Evolutionary conservation across 2,888 invertebrate genomes (phyloP).

Genomic region (Cephus nigrinus): DNA sequence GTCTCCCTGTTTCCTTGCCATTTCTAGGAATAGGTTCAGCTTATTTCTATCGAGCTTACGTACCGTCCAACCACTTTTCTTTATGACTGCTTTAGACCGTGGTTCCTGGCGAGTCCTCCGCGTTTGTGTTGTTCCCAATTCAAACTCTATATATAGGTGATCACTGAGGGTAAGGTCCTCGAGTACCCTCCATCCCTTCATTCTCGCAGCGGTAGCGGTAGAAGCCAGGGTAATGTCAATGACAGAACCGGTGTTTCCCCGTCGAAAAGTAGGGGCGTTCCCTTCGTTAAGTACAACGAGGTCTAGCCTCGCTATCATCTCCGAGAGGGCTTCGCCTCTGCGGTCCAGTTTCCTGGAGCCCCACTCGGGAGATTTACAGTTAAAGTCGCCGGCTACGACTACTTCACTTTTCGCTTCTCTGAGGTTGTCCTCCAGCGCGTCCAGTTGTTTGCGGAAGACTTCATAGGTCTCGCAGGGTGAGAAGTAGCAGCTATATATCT

Average conservation of each 20-base stretch:
- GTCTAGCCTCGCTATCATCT: slow-evolving; percentile 8
- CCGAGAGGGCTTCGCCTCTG: slow-evolving; percentile 19
- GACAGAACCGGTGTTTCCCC: slow-evolving; percentile 12
- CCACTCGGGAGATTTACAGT: slow-evolving; percentile 23
- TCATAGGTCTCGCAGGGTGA: too few species aligned
- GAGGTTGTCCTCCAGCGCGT: slow-evolving; percentile 9
- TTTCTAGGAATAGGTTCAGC: not conserved
- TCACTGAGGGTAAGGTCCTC: slow-evolving; percentile 10
- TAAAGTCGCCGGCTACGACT: slow-evolving; percentile 23
- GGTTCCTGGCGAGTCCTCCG: not conserved
- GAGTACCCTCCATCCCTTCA: too few species aligned
- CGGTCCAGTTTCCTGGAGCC: slow-evolving; percentile 18
- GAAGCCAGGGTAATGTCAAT: slow-evolving; percentile 15
- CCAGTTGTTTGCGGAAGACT: too few species aligned
- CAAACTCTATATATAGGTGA: slow-evolving; percentile 22
- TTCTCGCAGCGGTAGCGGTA: not conserved
- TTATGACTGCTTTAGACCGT: too few species aligned
- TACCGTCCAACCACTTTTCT: too few species aligned
- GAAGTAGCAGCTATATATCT: too few species aligned
- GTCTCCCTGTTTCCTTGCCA: not conserved
- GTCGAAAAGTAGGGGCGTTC: slow-evolving; percentile 10
- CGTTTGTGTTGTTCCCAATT: not conserved
- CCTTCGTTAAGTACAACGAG: slow-evolving; percentile 13
- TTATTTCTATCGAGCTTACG: slow-evolving; percentile 1
- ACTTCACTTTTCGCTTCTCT: slow-evolving; percentile 7